These are phyloP conservation scores for Reticulitermes speratus DNA, from an alignment of 1,140 invertebrate species.

Conservation along the genomic window DNA sequence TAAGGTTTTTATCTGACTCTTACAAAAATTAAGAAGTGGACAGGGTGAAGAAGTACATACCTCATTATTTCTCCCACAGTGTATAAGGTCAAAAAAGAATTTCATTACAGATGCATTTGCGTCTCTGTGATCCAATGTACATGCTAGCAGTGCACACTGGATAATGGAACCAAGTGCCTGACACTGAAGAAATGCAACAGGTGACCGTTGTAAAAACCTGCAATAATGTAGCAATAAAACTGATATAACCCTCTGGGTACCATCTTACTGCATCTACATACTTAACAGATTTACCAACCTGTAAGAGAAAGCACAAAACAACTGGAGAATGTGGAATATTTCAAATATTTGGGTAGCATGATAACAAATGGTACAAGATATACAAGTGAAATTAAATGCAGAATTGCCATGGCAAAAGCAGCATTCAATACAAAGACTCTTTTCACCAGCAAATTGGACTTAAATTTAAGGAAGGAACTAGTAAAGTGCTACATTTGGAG, in stretches of 20 bases:
- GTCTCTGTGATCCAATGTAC: conserved; percentile 88
- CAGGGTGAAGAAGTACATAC: background rate
- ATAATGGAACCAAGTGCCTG: conserved; percentile 70
- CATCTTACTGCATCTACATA: background rate
- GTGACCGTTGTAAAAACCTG: conserved; percentile 84
- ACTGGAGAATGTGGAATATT: background rate
- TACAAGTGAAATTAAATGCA: no score
- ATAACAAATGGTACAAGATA: background rate
- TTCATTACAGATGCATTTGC: conserved; percentile 96
- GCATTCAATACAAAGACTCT: no score
- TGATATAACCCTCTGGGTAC: background rate
- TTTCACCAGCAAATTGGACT: no score
- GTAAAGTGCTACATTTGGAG: no score
- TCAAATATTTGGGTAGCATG: background rate
- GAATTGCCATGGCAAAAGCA: no score
- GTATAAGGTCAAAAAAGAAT: conserved; percentile 81
- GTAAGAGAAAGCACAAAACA: background rate
- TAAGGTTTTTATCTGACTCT: background rate
- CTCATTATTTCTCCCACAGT: conserved; percentile 55
- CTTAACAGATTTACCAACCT: background rate
- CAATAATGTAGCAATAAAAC: conserved; percentile 40
- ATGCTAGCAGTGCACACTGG: conserved; percentile 78
- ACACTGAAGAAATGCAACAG: conserved; percentile 76
- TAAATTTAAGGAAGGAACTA: no score
- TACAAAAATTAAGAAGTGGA: background rate